Conservation (phyloP, 2,888 invertebrate species). For the Napeogenes inachia region DNA sequence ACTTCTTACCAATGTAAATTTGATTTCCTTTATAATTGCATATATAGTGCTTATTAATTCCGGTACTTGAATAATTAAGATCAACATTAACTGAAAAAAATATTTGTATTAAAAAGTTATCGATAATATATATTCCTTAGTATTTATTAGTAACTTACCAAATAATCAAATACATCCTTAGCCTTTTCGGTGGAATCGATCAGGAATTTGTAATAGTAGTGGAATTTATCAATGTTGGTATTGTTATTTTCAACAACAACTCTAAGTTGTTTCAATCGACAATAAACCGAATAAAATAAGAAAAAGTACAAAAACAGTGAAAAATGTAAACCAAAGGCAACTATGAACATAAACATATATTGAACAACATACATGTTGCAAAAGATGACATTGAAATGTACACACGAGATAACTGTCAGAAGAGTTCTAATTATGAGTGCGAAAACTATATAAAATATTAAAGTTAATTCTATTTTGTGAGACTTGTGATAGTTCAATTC, state of each 20-base stretch:
- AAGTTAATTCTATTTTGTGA: constrained; percentile 2
- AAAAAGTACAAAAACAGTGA: constrained; percentile 11
- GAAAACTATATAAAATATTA: constrained; percentile 1
- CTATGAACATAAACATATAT: background rate
- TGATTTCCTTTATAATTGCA: constrained; percentile 7
- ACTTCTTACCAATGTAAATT: constrained; percentile 2
- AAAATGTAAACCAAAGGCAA: constrained; percentile 5
- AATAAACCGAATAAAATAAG: constrained; percentile 7
- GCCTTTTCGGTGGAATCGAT: constrained; percentile 13
- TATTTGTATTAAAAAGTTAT: background rate
- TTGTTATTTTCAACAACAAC: background rate
- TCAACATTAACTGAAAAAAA: constrained; percentile 1
- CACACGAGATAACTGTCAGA: background rate
- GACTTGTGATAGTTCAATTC: constrained; percentile 3
- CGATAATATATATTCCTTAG: background rate
- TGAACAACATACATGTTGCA: background rate
- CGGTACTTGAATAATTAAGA: constrained; percentile 11
- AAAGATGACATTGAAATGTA: background rate
- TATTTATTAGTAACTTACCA: constrained; percentile 8
- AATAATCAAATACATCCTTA: constrained; percentile 15
- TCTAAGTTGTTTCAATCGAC: constrained; percentile 7
- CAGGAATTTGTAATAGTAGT: constrained; percentile 19
- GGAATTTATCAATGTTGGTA: background rate
- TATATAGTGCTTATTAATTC: constrained; percentile 12
- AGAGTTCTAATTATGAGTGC: background rate